phyloP scores from a whole-genome alignment of 1,140 invertebrate genomes.

The Conus betulinus region DNA sequence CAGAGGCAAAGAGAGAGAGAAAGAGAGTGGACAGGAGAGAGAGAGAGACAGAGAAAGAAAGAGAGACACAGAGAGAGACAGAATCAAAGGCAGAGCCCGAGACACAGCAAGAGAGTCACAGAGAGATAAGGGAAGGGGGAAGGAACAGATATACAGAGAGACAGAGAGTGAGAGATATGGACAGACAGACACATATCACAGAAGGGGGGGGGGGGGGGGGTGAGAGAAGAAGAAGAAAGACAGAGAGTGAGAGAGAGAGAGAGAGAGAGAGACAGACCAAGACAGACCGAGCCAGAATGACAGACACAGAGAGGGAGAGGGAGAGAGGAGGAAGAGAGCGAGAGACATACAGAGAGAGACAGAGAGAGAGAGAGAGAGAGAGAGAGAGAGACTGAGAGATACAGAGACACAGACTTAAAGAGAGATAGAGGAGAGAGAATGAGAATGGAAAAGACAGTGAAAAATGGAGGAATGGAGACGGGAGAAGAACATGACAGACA shows the following conservation, averaged over 20 bases:
- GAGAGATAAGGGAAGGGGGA: too few relatives aligned
- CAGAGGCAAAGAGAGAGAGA: slow-evolving; percentile 29
- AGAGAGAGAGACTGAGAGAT: not conserved
- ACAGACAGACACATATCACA: too few relatives aligned
- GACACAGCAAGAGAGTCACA: slow-evolving; percentile 9
- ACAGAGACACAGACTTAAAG: not conserved
- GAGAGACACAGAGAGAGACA: slow-evolving; percentile 19
- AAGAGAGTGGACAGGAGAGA: slow-evolving; percentile 6
- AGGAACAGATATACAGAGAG: too few relatives aligned
- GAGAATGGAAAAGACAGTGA: too few relatives aligned
- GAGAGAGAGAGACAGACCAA: slow-evolving; percentile 15
- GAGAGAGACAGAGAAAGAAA: slow-evolving; percentile 29
- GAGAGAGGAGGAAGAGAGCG: not conserved
- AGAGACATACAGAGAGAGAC: not conserved
- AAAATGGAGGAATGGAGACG: too few relatives aligned
- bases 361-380: not conserved
- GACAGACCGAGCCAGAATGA: not conserved
- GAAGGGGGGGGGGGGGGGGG: too few relatives aligned
- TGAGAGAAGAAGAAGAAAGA: not conserved
- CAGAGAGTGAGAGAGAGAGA: slow-evolving; percentile 37
- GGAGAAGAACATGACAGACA: not conserved
- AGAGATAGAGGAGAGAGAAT: too few relatives aligned
- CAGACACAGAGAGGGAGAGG: not conserved
- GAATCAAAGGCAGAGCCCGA: not conserved
- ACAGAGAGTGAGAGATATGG: too few relatives aligned